Percentiles rank a stretch among this genome's conserved stretches.
Evolutionary conservation across 2,888 invertebrate genomes (phyloP).

Genomic region (Eilema sororculum): DNA sequence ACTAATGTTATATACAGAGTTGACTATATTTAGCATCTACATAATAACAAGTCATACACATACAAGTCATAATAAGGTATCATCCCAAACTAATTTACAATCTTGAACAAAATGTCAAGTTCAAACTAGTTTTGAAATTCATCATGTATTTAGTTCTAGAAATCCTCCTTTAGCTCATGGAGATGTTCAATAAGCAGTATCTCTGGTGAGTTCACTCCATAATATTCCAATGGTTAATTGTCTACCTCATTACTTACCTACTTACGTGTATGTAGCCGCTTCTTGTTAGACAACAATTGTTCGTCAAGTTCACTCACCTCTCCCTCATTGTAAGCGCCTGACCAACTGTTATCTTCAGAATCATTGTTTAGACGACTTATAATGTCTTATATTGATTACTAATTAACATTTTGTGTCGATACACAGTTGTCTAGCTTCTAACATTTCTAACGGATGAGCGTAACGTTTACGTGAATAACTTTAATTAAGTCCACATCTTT

Average conservation of each 20-base stretch:
- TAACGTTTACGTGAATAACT: background rate
- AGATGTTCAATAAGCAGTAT: constrained; percentile 1
- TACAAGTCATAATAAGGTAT: background rate
- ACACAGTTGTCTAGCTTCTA: background rate
- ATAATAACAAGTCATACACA: background rate
- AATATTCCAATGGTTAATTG: constrained; percentile 52
- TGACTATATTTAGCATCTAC: background rate
- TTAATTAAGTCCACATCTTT: background rate
- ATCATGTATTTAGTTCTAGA: background rate
- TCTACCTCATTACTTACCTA: constrained; percentile 57
- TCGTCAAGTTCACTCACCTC: constrained; percentile 63
- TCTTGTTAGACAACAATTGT: constrained; percentile 58
- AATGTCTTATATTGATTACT: constrained; percentile 21
- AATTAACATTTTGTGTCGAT: constrained; percentile 3
- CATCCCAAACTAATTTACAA: constrained; percentile 1
- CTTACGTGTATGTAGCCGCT: constrained; percentile 47
- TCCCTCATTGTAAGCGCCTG: constrained; percentile 51
- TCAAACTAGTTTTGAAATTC: background rate
- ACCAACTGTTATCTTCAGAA: constrained; percentile 37
- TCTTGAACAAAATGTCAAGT: background rate
- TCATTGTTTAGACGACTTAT: constrained; percentile 28
- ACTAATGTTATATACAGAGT: background rate
- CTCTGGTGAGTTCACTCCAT: constrained; percentile 32
- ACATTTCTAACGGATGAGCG: background rate
- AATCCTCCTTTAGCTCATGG: background rate